Evolutionary conservation across 2,888 invertebrate species (phyloP).

Genomic region (Acronicta psi): DNA sequence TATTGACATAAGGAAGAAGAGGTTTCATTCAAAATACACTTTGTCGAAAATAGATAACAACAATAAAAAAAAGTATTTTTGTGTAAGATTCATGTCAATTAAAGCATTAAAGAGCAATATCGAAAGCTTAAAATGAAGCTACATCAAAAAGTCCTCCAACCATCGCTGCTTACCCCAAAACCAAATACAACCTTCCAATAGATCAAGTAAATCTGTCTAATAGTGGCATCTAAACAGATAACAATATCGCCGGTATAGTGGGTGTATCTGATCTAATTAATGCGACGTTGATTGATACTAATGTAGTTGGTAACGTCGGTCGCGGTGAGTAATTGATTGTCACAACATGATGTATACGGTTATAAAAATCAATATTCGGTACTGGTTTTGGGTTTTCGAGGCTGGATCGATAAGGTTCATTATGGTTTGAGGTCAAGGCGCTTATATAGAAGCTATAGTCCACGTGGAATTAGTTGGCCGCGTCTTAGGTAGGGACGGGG

Average conservation of each 20-base stretch:
- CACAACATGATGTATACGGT: constrained; percentile 79
- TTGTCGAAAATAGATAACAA: too few relatives aligned
- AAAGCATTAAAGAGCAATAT: too few relatives aligned
- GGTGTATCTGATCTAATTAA: constrained; percentile 88
- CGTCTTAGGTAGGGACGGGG: too few relatives aligned
- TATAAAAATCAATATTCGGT: constrained; percentile 62
- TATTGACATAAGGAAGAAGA: too few relatives aligned
- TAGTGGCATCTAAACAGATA: constrained; percentile 43
- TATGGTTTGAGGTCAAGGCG: neutral
- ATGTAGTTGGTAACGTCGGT: constrained; percentile 79
- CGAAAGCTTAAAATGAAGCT: neutral
- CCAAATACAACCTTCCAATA: constrained; percentile 4
- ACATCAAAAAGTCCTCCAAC: neutral
- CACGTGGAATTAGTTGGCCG: too few relatives aligned
- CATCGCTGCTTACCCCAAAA: constrained; percentile 1
- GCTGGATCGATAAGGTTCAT: constrained; percentile 21
- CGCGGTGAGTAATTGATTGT: constrained; percentile 84
- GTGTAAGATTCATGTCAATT: too few relatives aligned
- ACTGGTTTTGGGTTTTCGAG: constrained; percentile 31
- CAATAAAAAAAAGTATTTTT: too few relatives aligned
- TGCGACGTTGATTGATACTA: constrained; percentile 88
- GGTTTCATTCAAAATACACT: too few relatives aligned
- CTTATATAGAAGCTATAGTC: neutral
- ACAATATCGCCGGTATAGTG: constrained; percentile 64
- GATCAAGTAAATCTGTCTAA: constrained; percentile 48